Base-by-base conservation (phyloP, 1,140 invertebrate species). In the Mizuhopecten yessoensis region DNA sequence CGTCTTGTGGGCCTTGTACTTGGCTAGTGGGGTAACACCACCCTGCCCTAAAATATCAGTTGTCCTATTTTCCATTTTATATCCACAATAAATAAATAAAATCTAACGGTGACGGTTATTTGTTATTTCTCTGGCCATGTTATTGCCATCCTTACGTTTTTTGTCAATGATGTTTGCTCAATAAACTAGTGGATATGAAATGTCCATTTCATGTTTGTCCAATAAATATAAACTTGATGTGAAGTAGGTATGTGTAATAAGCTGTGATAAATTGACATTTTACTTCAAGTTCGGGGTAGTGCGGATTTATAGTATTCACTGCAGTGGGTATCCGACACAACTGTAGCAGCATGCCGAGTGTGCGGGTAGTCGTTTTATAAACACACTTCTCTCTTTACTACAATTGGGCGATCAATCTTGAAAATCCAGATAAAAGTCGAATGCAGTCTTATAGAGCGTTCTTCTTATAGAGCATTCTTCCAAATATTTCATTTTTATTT, bases 151-250 rank as follows among this genome's bases (percentile, higher is more conserved):
- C 57, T 75, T 75, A 5, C 3, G n/a, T n/a, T 75, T 75, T 75
- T 75, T 75, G 23, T 75, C n/a, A 75, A 29, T 29, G 57, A 2
- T 29, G 57, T 75, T 75, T 75, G 57, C 57, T 75, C n/a, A n/a
- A 75, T 75, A n/a, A 75, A 75, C 57, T 29, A 75, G 57, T 3
- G 57, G 57, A 75, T 75, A 75, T 75, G 57, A 75, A 75, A 75
- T 75, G 57, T 75, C 15, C 17, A 75, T 75, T 75, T 75, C 57
- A 13, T 75, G 57, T 75, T 75, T 75, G 57, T 75, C n/a, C 57
- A 75, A 75, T 75, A 29, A 75, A 75, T 75, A 75, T 75, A 29
- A 29, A 75, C 9, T 75, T 75, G 57, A 75, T 29, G 57, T 75
- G 57, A 75, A 75, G 57, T 75, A 75, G 23, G 5, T 75, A n/a